Conservation (phyloP, 2,888 invertebrate species). For the Sinotaia quadrata region DNA sequence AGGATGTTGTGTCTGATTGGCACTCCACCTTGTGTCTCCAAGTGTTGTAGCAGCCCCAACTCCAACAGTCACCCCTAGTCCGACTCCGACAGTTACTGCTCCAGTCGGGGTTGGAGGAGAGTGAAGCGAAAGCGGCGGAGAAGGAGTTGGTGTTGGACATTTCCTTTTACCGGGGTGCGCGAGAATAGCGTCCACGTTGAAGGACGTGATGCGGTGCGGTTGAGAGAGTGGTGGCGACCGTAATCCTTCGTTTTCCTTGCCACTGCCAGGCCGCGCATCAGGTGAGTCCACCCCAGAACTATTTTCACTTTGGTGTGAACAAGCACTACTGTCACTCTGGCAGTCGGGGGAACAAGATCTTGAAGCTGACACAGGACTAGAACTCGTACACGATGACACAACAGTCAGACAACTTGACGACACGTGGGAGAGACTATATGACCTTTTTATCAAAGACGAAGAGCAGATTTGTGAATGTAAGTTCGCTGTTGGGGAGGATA, state of each 20-base stretch:
- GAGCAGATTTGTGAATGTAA: background rate
- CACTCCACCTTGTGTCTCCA: conserved; percentile 22
- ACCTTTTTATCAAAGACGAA: background rate
- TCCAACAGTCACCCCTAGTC: conserved; percentile 7
- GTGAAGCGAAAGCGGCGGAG: conserved; percentile 7
- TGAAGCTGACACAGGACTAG: background rate
- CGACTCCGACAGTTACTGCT: background rate
- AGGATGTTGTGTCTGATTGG: conserved; percentile 16
- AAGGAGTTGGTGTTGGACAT: conserved; percentile 9
- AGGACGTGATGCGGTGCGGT: conserved; percentile 42
- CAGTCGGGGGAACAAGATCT: conserved; percentile 2
- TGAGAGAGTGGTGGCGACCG: conserved; percentile 29
- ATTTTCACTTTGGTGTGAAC: background rate
- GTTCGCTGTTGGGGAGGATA: background rate
- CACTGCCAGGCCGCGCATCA: conserved; percentile 19
- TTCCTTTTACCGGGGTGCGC: conserved; percentile 31
- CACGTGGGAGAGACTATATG: background rate
- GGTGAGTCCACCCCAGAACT: background rate
- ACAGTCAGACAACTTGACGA: background rate
- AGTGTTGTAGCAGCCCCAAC: conserved; percentile 6
- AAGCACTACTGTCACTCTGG: background rate
- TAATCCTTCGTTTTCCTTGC: conserved; percentile 18
- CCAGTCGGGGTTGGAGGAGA: background rate
- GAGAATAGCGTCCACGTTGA: conserved; percentile 51
- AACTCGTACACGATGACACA: background rate